Evolutionary conservation across 1,140 invertebrate species (phyloP), one percentile per base, ranked within the genome.

Genomic region (Leptonema lineaticorne): DNA sequence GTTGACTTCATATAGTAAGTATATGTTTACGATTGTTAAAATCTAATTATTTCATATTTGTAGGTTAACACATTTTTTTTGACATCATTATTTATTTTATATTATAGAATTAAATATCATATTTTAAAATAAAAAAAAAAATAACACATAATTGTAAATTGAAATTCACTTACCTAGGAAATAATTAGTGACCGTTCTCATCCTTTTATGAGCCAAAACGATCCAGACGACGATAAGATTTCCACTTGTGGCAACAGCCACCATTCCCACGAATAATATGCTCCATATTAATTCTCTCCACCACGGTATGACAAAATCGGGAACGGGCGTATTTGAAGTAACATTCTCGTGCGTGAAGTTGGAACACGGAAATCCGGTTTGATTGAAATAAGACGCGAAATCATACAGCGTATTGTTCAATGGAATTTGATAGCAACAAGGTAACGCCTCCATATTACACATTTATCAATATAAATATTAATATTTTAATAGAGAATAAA

Each of bases 211-310:
- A 14, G 92, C 90, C 37, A 96, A 77, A 1, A 97, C 94, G 70
- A 97, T 97, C 92, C 94, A 96, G 72, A 98, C 95, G 48, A 97
- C 95, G 71, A 97, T 94, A 30, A 96, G 80, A 79, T 98, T 98
- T 0, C 95, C 94, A 28, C 92, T 89, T 9, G 94, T 92, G n/a
- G 95, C 92, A 45, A 96, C 91, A 63, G 92, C 85, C 53, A 97
- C 92, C 90, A 97, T 96, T 0, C 85, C 85, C 0, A 89, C 88
- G 78, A 94, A 97, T 7, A 95, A 78, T 26, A 91, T 81, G 46
- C 87, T 91, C 93, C 93, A 96, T 14, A 95, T 79, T 48, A 94
- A 79, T 80, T 95, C 90, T 41, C 90, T 85, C 92, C 92, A 95
- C 85, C 89, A 88, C 0, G 93, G 93, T 20, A 94, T 76, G 67